A percentile compares a stretch with the other conserved stretches of the same genome.
Evolutionary conservation across 2,113 vertebrate genomes (phyloP).

Genomic region (Rhinichthys klamathensis): DNA sequence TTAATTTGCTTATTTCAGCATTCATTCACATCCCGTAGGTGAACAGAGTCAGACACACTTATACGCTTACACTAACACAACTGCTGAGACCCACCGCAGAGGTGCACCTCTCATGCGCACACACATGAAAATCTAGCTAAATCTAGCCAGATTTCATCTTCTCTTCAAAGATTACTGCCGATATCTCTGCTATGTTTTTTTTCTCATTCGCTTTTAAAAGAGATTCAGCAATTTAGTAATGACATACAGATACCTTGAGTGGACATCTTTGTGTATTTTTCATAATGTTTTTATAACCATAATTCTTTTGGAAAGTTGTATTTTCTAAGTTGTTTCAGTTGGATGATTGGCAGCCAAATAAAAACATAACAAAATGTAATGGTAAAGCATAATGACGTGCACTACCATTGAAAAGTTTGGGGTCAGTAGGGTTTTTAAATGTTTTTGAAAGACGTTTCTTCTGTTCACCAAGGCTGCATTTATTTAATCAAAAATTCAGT

Average conservation of each 20-base stretch:
- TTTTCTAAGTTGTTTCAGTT: not conserved
- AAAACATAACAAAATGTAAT: not conserved
- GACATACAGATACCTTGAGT: not conserved
- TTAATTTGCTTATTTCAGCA: slow-evolving; percentile 45
- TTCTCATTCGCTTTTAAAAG: not conserved
- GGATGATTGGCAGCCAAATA: not conserved
- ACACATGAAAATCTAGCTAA: not conserved
- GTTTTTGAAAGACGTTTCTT: no score
- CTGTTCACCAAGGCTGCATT: no score
- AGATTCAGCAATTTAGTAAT: not conserved
- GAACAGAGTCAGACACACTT: slow-evolving; percentile 38
- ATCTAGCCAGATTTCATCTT: not conserved
- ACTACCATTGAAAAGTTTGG: no score
- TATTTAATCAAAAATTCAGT: no score
- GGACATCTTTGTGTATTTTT: not conserved
- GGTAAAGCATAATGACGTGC: no score
- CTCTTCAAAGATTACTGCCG: not conserved
- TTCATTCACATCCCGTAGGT: slow-evolving; percentile 9
- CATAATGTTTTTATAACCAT: not conserved
- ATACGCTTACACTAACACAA: slow-evolving; percentile 43
- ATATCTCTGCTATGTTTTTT: not conserved
- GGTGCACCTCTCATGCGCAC: not conserved
- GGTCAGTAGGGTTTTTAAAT: no score
- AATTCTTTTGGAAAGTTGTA: no score
- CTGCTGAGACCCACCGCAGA: slow-evolving; percentile 41